A percentile compares a stretch with the other conserved stretches of the same genome.
These are phyloP conservation scores for Aromia moschata DNA, from an alignment of 2,888 invertebrate genomes.

Conservation along the genomic window DNA sequence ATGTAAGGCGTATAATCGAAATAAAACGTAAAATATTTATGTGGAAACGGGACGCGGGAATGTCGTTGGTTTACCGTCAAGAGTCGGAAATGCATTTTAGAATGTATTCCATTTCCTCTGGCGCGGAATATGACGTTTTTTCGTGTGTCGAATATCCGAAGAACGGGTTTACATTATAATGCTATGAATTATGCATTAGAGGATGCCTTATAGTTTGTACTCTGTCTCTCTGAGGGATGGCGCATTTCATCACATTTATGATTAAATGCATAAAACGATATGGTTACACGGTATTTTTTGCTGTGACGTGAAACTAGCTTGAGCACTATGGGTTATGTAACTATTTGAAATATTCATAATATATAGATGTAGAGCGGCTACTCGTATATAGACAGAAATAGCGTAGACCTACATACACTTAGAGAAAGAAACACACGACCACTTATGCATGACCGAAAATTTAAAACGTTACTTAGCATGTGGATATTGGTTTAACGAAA, in stretches of 20 bases:
- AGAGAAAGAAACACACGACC: too few species aligned
- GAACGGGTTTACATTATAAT: constrained; percentile 25
- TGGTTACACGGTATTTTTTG: constrained; percentile 10
- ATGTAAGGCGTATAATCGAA: constrained; percentile 1
- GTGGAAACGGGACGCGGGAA: constrained; percentile 1
- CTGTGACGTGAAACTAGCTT: constrained; percentile 9
- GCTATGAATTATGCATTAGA: constrained; percentile 26
- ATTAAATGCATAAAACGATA: constrained; percentile 20
- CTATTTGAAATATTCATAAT: not conserved
- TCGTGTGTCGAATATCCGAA: constrained; percentile 30
- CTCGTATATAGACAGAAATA: too few species aligned
- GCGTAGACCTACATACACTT: too few species aligned
- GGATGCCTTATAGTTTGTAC: constrained; percentile 20
- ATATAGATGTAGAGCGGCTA: not conserved
- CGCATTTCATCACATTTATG: constrained; percentile 19
- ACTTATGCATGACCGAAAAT: too few species aligned
- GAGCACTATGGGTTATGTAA: not conserved
- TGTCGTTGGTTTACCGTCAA: constrained; percentile 15
- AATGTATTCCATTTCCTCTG: constrained; percentile 49
- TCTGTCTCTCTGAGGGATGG: constrained; percentile 14
- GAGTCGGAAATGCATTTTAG: constrained; percentile 45
- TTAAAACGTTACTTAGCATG: too few species aligned
- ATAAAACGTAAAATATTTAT: constrained; percentile 8
- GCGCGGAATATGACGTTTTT: constrained; percentile 49
- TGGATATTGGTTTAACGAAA: too few species aligned